Evolutionary conservation across 1,140 invertebrate genomes (phyloP).

Genomic region (Caenorhabditis remanei): DNA sequence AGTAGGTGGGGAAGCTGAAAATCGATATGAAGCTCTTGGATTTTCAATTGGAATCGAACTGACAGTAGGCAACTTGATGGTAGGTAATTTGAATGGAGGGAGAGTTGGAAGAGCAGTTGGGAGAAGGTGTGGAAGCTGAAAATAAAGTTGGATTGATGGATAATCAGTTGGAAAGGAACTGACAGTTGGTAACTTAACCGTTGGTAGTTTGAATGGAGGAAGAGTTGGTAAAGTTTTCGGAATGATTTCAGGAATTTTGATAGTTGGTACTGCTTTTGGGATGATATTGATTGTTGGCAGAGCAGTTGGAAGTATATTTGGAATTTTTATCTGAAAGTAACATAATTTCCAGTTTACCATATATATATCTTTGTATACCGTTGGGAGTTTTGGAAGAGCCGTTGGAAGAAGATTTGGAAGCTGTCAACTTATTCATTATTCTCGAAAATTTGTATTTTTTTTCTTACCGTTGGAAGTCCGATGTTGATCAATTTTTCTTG

Average conservation of each 20-base stretch:
- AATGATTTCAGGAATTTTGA: not conserved
- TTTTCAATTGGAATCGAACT: not conserved
- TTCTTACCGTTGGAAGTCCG: not conserved
- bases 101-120: not conserved
- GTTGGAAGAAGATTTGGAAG: conserved; percentile 10
- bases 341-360: too few species aligned
- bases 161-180: not conserved
- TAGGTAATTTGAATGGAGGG: not conserved
- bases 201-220: not conserved
- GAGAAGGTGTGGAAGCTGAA: conserved; percentile 1
- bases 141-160: not conserved
- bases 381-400: not conserved
- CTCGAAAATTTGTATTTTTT: not conserved
- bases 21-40: not conserved
- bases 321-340: too few species aligned
- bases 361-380: not conserved
- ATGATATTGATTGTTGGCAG: too few species aligned
- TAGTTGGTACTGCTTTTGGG: too few species aligned
- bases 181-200: not conserved
- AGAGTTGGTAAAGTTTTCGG: not conserved
- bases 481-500: conserved; percentile 20
- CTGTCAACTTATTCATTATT: not conserved
- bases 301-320: too few species aligned
- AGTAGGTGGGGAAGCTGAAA: not conserved
- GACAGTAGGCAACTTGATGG: conserved; percentile 1